Conservation (phyloP, 2,888 invertebrate species). For the Aspidapion aeneum region DNA sequence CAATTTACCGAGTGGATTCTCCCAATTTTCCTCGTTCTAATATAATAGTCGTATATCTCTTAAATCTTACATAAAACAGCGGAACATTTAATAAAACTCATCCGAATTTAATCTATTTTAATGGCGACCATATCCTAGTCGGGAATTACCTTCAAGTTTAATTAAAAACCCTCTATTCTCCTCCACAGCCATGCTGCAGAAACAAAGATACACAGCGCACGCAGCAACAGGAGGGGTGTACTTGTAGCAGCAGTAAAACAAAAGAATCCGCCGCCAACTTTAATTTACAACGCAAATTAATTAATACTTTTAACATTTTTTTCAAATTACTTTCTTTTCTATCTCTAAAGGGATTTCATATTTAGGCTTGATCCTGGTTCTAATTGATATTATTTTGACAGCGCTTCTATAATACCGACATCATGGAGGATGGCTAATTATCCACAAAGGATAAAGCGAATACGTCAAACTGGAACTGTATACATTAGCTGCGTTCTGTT, state of each 20-base stretch:
- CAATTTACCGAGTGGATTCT: not conserved
- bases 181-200: no score
- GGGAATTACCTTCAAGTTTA: constrained; percentile 44
- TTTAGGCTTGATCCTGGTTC: no score
- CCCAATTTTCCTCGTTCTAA: not conserved
- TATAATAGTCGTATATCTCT: not conserved
- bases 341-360: no score
- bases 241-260: constrained; percentile 5
- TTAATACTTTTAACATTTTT: no score
- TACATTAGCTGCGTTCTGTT: no score
- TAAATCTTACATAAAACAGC: constrained; percentile 32
- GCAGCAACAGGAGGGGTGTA: not conserved
- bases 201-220: constrained; percentile 22
- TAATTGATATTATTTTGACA: no score
- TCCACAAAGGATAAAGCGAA: no score
- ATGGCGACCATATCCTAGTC: constrained; percentile 45
- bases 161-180: constrained; percentile 37
- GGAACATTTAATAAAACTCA: constrained; percentile 46
- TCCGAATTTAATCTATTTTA: constrained; percentile 47
- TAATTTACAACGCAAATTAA: constrained; percentile 22
- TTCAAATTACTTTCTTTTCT: no score
- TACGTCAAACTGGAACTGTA: no score
- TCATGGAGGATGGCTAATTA: no score
- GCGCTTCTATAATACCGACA: no score
- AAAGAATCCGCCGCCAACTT: constrained; percentile 22